Percentiles rank a stretch among this genome's conserved stretches.
These are phyloP conservation scores for Parasteatoda lunata DNA, from an alignment of 2,888 invertebrate species.

Conservation along the genomic window DNA sequence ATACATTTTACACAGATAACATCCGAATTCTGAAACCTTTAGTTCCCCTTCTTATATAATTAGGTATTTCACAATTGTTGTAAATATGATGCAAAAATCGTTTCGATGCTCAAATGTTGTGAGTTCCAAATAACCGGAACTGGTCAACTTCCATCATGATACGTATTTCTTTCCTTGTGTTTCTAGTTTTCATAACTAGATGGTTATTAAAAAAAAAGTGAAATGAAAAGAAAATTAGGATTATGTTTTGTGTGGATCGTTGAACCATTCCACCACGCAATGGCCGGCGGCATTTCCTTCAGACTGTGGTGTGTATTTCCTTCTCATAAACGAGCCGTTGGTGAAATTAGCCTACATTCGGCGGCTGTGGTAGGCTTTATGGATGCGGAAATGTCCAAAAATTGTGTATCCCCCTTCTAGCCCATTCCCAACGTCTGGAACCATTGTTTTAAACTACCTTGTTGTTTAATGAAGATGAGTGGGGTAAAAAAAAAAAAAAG, in stretches of 20 bases:
- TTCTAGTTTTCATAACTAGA: background rate
- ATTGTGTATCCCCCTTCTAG: background rate
- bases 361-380: conserved; percentile 11
- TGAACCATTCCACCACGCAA: conserved; percentile 46
- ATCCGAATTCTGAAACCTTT: too few relatives aligned
- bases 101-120: too few relatives aligned
- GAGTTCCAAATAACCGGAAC: too few relatives aligned
- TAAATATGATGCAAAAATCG: too few relatives aligned
- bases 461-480: too few relatives aligned
- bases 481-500: too few relatives aligned
- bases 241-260: conserved; percentile 29
- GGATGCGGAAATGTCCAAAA: conserved; percentile 22
- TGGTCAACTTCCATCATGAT: too few relatives aligned
- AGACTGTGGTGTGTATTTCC: conserved; percentile 12
- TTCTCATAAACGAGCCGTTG: conserved; percentile 17
- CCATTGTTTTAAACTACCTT: too few relatives aligned
- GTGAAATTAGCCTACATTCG: conserved; percentile 45
- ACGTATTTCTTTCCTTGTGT: background rate
- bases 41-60: too few relatives aligned
- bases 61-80: too few relatives aligned
- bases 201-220: background rate
- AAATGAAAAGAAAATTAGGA: conserved; percentile 18
- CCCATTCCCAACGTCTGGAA: background rate
- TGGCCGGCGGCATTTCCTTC: conserved; percentile 50
- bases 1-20: too few relatives aligned